A percentile compares a stretch with the other conserved stretches of the same genome.
Conservation (phyloP, 2,888 invertebrate genomes). For the Rugalucina vietnamica region DNA sequence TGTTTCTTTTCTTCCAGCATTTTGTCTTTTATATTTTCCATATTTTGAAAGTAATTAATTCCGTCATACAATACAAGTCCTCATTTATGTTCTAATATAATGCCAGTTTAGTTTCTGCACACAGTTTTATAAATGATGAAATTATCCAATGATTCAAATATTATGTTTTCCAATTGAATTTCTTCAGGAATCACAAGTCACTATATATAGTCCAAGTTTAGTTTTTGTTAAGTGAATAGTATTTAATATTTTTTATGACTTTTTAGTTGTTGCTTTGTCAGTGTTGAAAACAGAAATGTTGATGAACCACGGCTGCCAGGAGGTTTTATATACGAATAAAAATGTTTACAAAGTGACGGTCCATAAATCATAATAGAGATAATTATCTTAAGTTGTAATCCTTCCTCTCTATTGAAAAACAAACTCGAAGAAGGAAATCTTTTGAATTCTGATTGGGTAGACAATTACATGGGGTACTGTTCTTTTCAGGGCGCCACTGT, state of each 20-base stretch:
- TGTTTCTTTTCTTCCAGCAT: not conserved
- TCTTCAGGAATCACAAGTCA: no score
- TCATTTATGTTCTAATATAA: no score
- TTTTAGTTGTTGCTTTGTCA: not conserved
- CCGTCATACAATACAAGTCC: not conserved
- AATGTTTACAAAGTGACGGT: slow-evolving; percentile 13
- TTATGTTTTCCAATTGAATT: no score
- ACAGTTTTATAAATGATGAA: no score
- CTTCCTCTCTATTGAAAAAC: slow-evolving; percentile 27
- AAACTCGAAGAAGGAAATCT: slow-evolving; percentile 16
- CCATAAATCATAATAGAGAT: slow-evolving; percentile 13
- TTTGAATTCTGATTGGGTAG: slow-evolving; percentile 57
- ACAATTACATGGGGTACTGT: slow-evolving; percentile 56
- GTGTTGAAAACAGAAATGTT: not conserved
- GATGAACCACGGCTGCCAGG: not conserved
- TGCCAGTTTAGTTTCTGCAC: no score
- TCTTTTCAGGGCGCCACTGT: slow-evolving; percentile 56
- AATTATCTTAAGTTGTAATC: slow-evolving; percentile 42
- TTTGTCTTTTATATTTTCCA: slow-evolving; percentile 12
- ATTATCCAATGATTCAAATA: no score
- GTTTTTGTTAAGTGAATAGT: no score
- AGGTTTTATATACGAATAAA: not conserved
- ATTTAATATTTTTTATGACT: no score
- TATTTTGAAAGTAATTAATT: not conserved
- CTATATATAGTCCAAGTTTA: no score